Conservation (phyloP, 1,140 invertebrate species). For the Berghia stephanieae region DNA sequence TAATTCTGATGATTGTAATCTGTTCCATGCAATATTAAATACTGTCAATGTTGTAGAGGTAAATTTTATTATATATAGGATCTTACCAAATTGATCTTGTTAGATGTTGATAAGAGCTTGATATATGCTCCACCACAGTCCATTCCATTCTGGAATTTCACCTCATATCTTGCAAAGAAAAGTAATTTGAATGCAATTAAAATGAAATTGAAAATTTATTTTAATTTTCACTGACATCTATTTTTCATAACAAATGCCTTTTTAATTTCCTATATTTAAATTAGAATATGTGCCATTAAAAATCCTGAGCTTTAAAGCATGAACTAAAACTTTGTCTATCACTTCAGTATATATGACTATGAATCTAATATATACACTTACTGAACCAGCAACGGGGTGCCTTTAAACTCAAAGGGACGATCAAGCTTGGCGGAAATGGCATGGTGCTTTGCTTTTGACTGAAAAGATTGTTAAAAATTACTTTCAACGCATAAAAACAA, state of each 20-base stretch:
- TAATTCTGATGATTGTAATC: no score
- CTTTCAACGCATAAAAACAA: no score
- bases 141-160: constrained; percentile 87
- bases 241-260: no score
- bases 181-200: no score
- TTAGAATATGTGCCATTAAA: no score
- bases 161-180: constrained; percentile 68
- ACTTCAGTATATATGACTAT: background rate
- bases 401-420: constrained; percentile 85
- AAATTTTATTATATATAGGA: background rate
- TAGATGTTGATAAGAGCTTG: constrained; percentile 80
- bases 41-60: background rate
- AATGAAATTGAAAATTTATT: no score
- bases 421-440: constrained; percentile 87
- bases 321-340: background rate
- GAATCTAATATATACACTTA: constrained; percentile 72
- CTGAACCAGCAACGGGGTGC: constrained; percentile 90
- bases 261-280: no score
- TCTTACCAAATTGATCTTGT: constrained; percentile 75
- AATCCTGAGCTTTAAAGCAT: no score
- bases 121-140: constrained; percentile 99
- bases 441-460: constrained; percentile 94
- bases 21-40: no score
- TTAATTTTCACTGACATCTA: no score
- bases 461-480: no score